Evolutionary conservation across 2,797 vertebrate species (phyloP).

Genomic region (Hippopotamyrus pictus): DNA sequence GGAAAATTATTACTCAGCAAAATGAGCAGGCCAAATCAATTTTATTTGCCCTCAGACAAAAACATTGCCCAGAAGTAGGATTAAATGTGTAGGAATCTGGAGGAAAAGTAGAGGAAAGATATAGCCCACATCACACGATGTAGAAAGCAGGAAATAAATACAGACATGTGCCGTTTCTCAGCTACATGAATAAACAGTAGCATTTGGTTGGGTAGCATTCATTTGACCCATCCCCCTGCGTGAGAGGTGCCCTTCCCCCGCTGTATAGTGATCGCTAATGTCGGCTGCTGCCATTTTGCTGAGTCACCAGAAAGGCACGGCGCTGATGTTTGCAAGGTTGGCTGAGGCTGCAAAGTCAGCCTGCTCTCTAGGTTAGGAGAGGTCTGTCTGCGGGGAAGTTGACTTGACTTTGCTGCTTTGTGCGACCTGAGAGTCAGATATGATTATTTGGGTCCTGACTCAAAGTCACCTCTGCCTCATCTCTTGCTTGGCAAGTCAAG

Average conservation of each 20-base stretch:
- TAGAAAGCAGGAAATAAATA: not conserved
- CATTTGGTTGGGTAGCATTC: not conserved
- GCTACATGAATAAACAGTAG: not conserved
- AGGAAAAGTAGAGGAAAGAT: not conserved
- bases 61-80: not conserved
- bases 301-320: slow-evolving; percentile 8
- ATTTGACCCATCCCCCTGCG: not conserved
- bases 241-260: not conserved
- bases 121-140: not conserved
- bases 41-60: slow-evolving; percentile 10
- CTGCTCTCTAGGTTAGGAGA: not conserved
- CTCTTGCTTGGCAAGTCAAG: not conserved
- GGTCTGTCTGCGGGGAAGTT: not conserved
- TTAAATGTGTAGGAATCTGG: not conserved
- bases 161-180: not conserved
- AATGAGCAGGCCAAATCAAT: slow-evolving; percentile 9
- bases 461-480: not conserved
- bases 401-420: not conserved
- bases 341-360: not conserved
- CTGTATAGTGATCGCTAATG: not conserved
- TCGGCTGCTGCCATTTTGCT: not conserved
- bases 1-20: slow-evolving; percentile 10
- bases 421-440: not conserved
- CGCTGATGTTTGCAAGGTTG: not conserved
- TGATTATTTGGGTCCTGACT: not conserved